These are phyloP conservation scores for Chalcis sispes DNA, from an alignment of 2,888 invertebrate species.

Conservation along the genomic window DNA sequence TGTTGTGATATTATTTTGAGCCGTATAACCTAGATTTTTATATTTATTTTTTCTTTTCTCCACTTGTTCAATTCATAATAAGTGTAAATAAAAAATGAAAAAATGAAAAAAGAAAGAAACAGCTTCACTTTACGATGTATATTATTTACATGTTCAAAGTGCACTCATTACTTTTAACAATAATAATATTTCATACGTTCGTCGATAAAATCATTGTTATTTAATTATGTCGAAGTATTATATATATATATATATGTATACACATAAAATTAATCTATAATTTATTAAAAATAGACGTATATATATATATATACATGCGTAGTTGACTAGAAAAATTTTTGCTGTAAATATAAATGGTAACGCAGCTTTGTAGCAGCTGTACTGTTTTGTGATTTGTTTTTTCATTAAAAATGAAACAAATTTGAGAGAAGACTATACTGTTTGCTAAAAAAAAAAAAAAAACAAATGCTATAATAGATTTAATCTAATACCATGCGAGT, in stretches of 20 bases:
- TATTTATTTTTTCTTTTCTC: constrained; percentile 45
- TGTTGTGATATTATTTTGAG: constrained; percentile 66
- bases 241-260: too few relatives aligned
- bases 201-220: constrained; percentile 50
- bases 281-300: constrained; percentile 48
- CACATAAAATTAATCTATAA: constrained; percentile 45
- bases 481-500: background rate
- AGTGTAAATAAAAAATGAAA: constrained; percentile 39
- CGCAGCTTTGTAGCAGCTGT: constrained; percentile 34
- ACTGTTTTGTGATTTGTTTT: constrained; percentile 48
- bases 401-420: constrained; percentile 43
- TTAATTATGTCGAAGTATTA: constrained; percentile 50
- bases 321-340: constrained; percentile 50
- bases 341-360: constrained; percentile 40
- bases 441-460: too few relatives aligned
- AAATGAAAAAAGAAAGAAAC: constrained; percentile 1
- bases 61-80: constrained; percentile 15
- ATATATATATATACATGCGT: constrained; percentile 36
- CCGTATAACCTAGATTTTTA: constrained; percentile 41
- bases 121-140: constrained; percentile 47
- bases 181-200: constrained; percentile 17
- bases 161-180: constrained; percentile 44
- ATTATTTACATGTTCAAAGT: constrained; percentile 37
- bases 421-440: constrained; percentile 49
- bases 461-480: background rate